Evolutionary conservation across 1,140 invertebrate species (phyloP).

Genomic region (Pseudachorutes palmiensis): DNA sequence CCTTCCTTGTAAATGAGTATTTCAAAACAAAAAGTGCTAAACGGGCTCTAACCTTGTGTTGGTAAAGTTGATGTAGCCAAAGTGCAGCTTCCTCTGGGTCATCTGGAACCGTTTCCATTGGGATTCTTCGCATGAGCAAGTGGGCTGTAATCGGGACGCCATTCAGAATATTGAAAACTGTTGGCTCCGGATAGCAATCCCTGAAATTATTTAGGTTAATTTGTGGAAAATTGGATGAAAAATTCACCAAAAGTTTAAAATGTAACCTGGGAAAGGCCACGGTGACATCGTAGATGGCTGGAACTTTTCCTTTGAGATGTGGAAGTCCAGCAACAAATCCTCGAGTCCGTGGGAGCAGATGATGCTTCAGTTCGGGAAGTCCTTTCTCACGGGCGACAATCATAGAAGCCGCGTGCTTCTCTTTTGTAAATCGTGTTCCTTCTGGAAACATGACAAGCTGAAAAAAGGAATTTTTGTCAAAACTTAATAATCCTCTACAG

Average conservation of each 20-base stretch:
- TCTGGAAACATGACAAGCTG: constrained; percentile 86
- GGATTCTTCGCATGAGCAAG: constrained; percentile 71
- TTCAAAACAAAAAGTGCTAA: no score
- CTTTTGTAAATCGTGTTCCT: constrained; percentile 81
- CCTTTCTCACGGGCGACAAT: constrained; percentile 80
- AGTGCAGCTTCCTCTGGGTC: constrained; percentile 65
- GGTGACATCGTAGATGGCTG: constrained; percentile 77
- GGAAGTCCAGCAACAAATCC: constrained; percentile 75
- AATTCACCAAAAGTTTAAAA: constrained; percentile 7
- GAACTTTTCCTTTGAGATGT: constrained; percentile 54
- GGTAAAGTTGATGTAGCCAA: constrained; percentile 73
- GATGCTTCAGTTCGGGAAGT: constrained; percentile 74
- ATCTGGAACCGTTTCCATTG: constrained; percentile 67
- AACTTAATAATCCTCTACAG: constrained; percentile 23
- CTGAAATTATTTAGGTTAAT: constrained; percentile 27
- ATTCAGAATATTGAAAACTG: constrained; percentile 70
- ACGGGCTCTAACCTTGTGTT: constrained; percentile 56
- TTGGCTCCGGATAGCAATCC: constrained; percentile 44
- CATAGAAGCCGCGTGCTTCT: constrained; percentile 77
- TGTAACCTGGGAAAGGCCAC: constrained; percentile 61
- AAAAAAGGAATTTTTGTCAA: constrained; percentile 38
- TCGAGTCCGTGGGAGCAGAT: constrained; percentile 83
- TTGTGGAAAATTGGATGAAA: constrained; percentile 32
- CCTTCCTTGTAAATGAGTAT: no score
- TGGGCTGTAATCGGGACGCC: constrained; percentile 66